phyloP scores from a whole-genome alignment of 2,797 vertebrate species.

The Yasuhikotakia modesta region DNA sequence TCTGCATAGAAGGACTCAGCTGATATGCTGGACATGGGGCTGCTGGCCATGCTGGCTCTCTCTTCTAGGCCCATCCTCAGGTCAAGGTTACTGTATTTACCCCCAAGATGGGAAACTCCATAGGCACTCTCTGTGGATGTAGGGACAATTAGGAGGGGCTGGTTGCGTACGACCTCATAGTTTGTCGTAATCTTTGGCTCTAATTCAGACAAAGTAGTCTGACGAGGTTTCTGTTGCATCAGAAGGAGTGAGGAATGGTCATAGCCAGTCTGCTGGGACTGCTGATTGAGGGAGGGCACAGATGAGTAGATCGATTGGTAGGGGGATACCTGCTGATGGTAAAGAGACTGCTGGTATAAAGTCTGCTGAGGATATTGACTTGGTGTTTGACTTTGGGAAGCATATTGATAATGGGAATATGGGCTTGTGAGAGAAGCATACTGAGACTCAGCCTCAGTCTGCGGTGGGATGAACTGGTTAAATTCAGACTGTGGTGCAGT shows the following conservation, averaged over 20 bases:
- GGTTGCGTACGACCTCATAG: constrained; percentile 95
- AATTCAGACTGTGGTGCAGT: constrained; percentile 96
- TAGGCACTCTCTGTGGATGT: constrained; percentile 89
- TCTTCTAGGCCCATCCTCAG: constrained; percentile 93
- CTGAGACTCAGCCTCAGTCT: constrained; percentile 91
- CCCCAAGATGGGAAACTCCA: constrained; percentile 86
- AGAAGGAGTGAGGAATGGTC: constrained; percentile 90
- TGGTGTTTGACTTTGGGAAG: constrained; percentile 90
- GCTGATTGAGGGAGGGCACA: constrained; percentile 85
- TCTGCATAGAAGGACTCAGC: constrained; percentile 98
- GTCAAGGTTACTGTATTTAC: constrained; percentile 92
- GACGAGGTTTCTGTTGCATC: constrained; percentile 90
- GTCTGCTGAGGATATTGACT: constrained; percentile 90
- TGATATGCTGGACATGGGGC: constrained; percentile 97
- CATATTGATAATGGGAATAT: constrained; percentile 93
- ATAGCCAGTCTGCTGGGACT: constrained; percentile 85
- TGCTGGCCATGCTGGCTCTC: constrained; percentile 91
- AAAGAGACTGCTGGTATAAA: constrained; percentile 90
- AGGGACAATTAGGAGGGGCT: constrained; percentile 94
- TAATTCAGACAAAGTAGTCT: constrained; percentile 86
- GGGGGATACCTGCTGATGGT: constrained; percentile 92
- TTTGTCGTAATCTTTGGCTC: constrained; percentile 94
- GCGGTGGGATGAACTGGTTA: constrained; percentile 92
- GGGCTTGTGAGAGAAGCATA: constrained; percentile 91
- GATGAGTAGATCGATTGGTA: constrained; percentile 87